Percentiles rank a stretch among this genome's conserved stretches.
Conservation (phyloP, 1,140 invertebrate species). For the Temnothorax longispinosus region DNA sequence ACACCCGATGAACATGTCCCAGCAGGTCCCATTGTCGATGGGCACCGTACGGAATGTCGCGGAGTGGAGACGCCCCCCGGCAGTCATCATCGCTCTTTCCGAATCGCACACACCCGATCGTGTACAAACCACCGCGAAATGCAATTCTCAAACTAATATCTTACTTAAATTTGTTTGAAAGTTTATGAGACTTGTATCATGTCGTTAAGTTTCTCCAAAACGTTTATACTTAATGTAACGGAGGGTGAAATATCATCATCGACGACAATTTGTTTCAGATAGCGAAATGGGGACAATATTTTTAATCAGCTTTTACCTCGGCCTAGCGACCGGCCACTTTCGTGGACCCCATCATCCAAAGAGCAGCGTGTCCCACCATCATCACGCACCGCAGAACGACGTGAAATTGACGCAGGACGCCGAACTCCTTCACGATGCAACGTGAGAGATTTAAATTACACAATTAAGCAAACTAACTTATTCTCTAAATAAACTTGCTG, state of each 20-base stretch:
- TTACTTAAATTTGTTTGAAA: background rate
- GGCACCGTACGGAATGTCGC: conserved; percentile 70
- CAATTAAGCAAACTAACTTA: background rate
- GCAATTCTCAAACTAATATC: conserved; percentile 37
- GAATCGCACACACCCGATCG: conserved; percentile 6
- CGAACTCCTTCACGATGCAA: conserved; percentile 89
- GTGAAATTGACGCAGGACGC: conserved; percentile 89
- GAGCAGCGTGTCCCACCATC: conserved; percentile 87
- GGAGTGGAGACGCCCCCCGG: conserved; percentile 20
- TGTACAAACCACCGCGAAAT: conserved; percentile 27
- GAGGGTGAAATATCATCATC: background rate
- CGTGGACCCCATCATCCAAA: conserved; percentile 92
- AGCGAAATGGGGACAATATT: conserved; percentile 76
- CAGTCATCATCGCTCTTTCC: conserved; percentile 13
- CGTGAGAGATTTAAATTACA: conserved; percentile 83
- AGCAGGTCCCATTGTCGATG: conserved; percentile 84
- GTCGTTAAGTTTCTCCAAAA: background rate
- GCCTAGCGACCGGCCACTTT: conserved; percentile 70
- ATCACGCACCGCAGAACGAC: conserved; percentile 83
- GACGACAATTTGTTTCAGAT: conserved; percentile 42
- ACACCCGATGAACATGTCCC: conserved; percentile 77
- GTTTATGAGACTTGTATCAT: background rate
- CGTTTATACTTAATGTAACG: background rate
- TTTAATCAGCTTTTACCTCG: conserved; percentile 66
- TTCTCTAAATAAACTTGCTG: background rate